These are phyloP conservation scores for Habropoda laboriosa DNA, from an alignment of 1,140 invertebrate species.

Conservation along the genomic window DNA sequence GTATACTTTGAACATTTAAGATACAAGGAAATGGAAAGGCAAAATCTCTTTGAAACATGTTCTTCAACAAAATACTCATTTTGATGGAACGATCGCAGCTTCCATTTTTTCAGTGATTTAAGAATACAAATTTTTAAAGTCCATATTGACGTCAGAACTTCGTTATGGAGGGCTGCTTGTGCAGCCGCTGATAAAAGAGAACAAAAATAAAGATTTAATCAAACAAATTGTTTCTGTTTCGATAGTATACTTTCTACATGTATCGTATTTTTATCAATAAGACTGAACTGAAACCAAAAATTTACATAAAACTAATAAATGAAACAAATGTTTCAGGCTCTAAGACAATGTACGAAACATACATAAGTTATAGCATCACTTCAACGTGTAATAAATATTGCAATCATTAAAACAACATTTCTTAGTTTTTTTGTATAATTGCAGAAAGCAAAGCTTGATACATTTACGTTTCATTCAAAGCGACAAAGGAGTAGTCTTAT, in stretches of 20 bases:
- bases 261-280: constrained; percentile 55
- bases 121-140: constrained; percentile 41
- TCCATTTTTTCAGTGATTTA: constrained; percentile 50
- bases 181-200: constrained; percentile 38
- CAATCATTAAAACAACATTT: not conserved
- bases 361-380: constrained; percentile 3
- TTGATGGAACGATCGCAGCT: constrained; percentile 50
- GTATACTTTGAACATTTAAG: constrained; percentile 18
- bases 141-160: constrained; percentile 34
- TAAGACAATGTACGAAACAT: constrained; percentile 14
- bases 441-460: constrained; percentile 2
- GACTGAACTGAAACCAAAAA: constrained; percentile 62
- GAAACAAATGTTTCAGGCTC: constrained; percentile 33
- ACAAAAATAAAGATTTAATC: constrained; percentile 50
- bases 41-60: constrained; percentile 54
- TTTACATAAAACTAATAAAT: constrained; percentile 43
- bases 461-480: constrained; percentile 32
- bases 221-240: constrained; percentile 49
- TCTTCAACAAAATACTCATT: constrained; percentile 46
- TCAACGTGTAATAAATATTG: constrained; percentile 12
- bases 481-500: constrained; percentile 60
- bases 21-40: constrained; percentile 51
- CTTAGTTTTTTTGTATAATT: constrained; percentile 11
- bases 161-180: constrained; percentile 36
- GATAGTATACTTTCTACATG: constrained; percentile 56